Conservation (phyloP, 2,888 invertebrate genomes). For the Abrostola tripartita region DNA sequence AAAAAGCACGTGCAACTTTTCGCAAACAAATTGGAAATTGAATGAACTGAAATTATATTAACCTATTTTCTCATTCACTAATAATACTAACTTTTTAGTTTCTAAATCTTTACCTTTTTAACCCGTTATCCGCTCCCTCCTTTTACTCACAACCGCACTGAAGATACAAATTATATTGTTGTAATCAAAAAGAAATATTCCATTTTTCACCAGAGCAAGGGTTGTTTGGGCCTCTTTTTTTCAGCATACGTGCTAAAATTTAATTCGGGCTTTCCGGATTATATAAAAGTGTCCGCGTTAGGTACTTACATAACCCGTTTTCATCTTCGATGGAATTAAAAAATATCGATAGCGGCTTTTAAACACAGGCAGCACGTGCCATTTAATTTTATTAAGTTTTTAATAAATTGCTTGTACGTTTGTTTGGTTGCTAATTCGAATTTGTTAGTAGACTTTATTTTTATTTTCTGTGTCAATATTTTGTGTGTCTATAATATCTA, state of each 20-base stretch:
- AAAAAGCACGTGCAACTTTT: no score
- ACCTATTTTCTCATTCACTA: no score
- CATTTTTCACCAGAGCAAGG: constrained; percentile 81
- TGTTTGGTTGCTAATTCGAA: background rate
- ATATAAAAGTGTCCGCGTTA: constrained; percentile 76
- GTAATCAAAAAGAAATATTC: constrained; percentile 88
- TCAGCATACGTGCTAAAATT: constrained; percentile 85
- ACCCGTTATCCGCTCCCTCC: constrained; percentile 29
- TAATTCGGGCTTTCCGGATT: constrained; percentile 85
- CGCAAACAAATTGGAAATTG: no score
- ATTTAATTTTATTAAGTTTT: constrained; percentile 31
- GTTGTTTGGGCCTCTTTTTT: constrained; percentile 79
- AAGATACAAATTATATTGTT: constrained; percentile 86
- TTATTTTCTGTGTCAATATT: background rate
- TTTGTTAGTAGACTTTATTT: background rate
- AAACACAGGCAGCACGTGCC: constrained; percentile 22
- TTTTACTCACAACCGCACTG: constrained; percentile 56
- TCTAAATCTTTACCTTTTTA: no score
- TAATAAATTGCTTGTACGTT: constrained; percentile 10
- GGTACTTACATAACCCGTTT: constrained; percentile 59
- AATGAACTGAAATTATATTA: no score
- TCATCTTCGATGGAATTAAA: constrained; percentile 54
- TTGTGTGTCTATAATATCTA: background rate
- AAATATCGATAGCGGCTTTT: constrained; percentile 33
- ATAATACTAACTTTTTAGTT: no score